phyloP scores from a whole-genome alignment of 2,797 vertebrate species.

The Enteromius paludinosus region DNA sequence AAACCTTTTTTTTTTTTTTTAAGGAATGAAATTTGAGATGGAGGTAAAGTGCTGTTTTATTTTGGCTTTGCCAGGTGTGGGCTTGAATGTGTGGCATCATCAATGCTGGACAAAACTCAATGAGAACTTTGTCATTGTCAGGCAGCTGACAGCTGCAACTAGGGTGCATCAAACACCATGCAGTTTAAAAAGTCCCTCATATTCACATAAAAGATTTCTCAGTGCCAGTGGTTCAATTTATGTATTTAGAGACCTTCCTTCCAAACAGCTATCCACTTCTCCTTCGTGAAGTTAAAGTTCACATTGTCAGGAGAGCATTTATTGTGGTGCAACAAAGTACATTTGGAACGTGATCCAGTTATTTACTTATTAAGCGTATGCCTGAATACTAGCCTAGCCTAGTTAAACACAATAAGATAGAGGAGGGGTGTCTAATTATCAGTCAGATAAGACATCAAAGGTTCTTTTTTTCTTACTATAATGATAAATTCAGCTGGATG shows the following conservation, averaged over 20 bases:
- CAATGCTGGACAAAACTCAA: conserved; percentile 39
- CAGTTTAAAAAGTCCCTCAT: too few species aligned
- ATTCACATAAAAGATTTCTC: neutral
- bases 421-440: neutral
- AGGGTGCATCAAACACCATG: neutral
- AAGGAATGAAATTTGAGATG: conserved; percentile 11
- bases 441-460: neutral
- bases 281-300: neutral
- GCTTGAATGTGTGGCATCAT: conserved; percentile 32
- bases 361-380: neutral
- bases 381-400: neutral
- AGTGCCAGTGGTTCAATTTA: neutral
- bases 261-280: neutral
- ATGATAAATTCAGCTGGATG: neutral
- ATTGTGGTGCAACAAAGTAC: neutral
- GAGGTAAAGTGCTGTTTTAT: conserved; percentile 31
- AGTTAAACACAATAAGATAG: neutral
- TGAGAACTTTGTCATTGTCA: conserved; percentile 28
- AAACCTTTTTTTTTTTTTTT: neutral
- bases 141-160: conserved; percentile 25
- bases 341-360: neutral
- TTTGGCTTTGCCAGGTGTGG: conserved; percentile 15
- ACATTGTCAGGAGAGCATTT: neutral
- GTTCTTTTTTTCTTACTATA: neutral
- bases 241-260: neutral